Percentiles rank a stretch among this genome's conserved stretches.
Conservation (phyloP, 2,888 invertebrate genomes). For the Lochmaea capreae region DNA sequence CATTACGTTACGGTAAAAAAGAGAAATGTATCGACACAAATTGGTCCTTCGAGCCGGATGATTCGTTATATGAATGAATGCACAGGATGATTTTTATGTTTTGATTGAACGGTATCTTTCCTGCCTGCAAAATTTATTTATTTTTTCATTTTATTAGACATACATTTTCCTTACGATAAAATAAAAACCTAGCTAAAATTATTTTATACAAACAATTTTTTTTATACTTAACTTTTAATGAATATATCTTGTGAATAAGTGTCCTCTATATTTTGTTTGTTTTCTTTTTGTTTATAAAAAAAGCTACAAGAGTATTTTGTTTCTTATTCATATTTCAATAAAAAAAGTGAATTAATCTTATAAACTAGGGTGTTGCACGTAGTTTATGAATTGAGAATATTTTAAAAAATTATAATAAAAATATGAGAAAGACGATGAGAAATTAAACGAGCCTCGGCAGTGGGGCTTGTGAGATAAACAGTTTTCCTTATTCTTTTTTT, state of each 20-base stretch:
- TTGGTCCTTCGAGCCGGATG: constrained; percentile 3
- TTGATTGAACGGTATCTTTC: constrained; percentile 25
- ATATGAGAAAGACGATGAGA: constrained; percentile 49
- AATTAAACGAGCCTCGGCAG: constrained; percentile 57
- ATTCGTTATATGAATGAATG: constrained; percentile 7
- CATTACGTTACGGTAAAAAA: background rate
- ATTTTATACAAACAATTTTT: constrained; percentile 66
- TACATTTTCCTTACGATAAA: constrained; percentile 65
- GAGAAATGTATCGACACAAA: background rate
- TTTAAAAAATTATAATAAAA: constrained; percentile 51
- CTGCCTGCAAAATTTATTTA: constrained; percentile 53
- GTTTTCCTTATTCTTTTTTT: constrained; percentile 54
- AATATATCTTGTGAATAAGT: constrained; percentile 60
- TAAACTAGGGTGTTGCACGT: constrained; percentile 64
- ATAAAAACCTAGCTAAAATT: constrained; percentile 64
- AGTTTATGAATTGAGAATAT: constrained; percentile 53
- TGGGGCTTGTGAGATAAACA: constrained; percentile 48
- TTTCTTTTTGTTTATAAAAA: constrained; percentile 46
- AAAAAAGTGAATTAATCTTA: constrained; percentile 57
- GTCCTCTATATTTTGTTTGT: constrained; percentile 56
- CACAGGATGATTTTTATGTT: constrained; percentile 17
- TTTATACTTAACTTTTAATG: constrained; percentile 62
- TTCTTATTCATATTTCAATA: constrained; percentile 35
- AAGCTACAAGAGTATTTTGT: constrained; percentile 57
- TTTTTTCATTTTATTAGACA: constrained; percentile 46